A percentile compares a stretch with the other conserved stretches of the same genome.
Evolutionary conservation across 2,888 invertebrate genomes (phyloP).

Genomic region (Galeopsomyia nigrocyanea): DNA sequence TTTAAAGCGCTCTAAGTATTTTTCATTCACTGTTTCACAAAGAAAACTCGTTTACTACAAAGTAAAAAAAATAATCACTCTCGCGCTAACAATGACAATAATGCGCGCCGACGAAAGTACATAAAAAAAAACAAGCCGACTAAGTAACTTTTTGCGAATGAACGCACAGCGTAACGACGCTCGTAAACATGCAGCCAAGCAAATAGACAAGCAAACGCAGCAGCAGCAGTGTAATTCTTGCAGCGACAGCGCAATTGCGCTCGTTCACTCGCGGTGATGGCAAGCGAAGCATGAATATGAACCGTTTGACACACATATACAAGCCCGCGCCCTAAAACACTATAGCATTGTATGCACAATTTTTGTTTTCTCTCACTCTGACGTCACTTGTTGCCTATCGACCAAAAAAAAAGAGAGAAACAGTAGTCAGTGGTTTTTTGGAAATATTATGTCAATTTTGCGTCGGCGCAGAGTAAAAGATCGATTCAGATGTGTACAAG

Average conservation of each 20-base stretch:
- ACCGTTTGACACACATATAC: slow-evolving; percentile 28
- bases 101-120: not conserved
- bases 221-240: too few relatives aligned
- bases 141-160: slow-evolving; percentile 17
- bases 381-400: slow-evolving; percentile 60
- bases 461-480: slow-evolving; percentile 12
- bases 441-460: not conserved
- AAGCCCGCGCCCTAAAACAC: slow-evolving; percentile 1
- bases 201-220: slow-evolving; percentile 15
- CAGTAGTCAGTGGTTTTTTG: too few relatives aligned
- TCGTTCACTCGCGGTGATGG: slow-evolving; percentile 14
- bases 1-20: too few relatives aligned
- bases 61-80: too few relatives aligned
- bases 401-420: too few relatives aligned
- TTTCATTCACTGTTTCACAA: too few relatives aligned
- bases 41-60: too few relatives aligned
- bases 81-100: too few relatives aligned
- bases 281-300: slow-evolving; percentile 26
- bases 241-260: not conserved
- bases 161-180: not conserved
- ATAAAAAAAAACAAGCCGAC: not conserved
- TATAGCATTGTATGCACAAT: not conserved
- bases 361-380: slow-evolving; percentile 31
- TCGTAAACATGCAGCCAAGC: slow-evolving; percentile 8
- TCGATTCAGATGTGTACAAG: slow-evolving; percentile 1